Evolutionary conservation across 2,888 invertebrate species (phyloP).

Genomic region (Leucophora obtusa): DNA sequence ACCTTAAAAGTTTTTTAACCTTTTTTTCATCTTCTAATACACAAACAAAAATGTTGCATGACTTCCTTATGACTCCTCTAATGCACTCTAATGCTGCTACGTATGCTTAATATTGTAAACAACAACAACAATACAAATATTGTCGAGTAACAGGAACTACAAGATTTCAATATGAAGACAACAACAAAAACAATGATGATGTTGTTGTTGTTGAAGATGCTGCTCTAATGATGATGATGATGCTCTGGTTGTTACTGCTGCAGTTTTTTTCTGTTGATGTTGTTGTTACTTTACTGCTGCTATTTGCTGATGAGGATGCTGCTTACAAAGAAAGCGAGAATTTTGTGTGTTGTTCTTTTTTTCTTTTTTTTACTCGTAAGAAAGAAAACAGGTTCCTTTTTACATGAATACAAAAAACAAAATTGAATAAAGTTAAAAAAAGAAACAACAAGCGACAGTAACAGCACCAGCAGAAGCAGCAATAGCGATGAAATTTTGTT

Average conservation of each 20-base stretch:
- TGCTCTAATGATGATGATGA: constrained; percentile 17
- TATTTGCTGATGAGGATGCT: constrained; percentile 33
- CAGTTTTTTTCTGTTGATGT: constrained; percentile 21
- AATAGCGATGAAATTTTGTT: constrained; percentile 56
- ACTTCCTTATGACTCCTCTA: constrained; percentile 60
- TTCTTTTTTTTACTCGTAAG: constrained; percentile 22
- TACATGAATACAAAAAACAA: constrained; percentile 43
- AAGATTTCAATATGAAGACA: constrained; percentile 46
- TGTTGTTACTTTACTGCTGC: constrained; percentile 20
- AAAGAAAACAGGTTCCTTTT: constrained; percentile 61
- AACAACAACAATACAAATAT: constrained; percentile 1
- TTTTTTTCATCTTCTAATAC: constrained; percentile 57
- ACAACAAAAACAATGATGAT: constrained; percentile 11
- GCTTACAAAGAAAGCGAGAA: constrained; percentile 62
- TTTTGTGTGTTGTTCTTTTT: constrained; percentile 31
- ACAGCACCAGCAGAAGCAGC: constrained; percentile 18
- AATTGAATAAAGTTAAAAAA: constrained; percentile 28
- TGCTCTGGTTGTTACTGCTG: constrained; percentile 35
- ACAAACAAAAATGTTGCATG: constrained; percentile 51
- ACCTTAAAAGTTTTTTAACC: constrained; percentile 64
- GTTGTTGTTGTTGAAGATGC: constrained; percentile 19
- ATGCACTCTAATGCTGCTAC: constrained; percentile 58
- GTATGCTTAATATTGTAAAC: constrained; percentile 9
- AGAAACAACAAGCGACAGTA: constrained; percentile 48
- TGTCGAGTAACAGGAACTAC: constrained; percentile 61